A percentile compares a stretch with the other conserved stretches of the same genome.
phyloP scores from a whole-genome alignment of 2,888 invertebrate species.

The Coelogynopora nodosa region DNA sequence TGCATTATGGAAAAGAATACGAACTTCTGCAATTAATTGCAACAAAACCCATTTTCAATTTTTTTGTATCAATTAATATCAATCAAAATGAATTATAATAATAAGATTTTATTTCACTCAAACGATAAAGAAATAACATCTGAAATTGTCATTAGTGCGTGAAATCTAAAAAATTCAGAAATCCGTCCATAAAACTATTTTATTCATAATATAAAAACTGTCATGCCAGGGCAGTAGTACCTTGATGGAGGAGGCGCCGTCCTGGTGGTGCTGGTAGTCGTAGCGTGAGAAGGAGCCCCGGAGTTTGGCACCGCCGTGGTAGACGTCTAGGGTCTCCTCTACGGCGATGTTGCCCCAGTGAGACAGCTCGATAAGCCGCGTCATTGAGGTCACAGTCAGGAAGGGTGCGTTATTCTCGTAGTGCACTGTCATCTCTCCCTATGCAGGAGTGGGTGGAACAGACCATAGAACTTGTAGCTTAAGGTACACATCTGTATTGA shows the following conservation, averaged over 20 bases:
- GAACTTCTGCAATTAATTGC: too few relatives aligned
- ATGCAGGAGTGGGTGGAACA: conserved; percentile 43
- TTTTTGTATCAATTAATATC: too few relatives aligned
- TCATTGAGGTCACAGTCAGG: conserved; percentile 80
- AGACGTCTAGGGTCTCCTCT: conserved; percentile 84
- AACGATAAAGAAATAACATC: too few relatives aligned
- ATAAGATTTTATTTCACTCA: too few relatives aligned
- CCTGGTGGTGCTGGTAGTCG: conserved; percentile 88
- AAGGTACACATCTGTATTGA: background rate
- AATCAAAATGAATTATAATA: too few relatives aligned
- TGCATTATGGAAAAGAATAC: too few relatives aligned
- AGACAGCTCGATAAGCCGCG: conserved; percentile 85
- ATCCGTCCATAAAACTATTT: too few relatives aligned
- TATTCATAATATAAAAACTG: too few relatives aligned
- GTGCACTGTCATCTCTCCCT: conserved; percentile 74
- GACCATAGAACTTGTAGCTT: conserved; percentile 24
- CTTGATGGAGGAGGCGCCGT: conserved; percentile 81
- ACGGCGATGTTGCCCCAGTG: conserved; percentile 99
- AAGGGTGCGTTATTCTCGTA: conserved; percentile 95
- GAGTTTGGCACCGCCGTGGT: conserved; percentile 84
- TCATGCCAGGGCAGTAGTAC: too few relatives aligned
- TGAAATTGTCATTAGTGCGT: too few relatives aligned
- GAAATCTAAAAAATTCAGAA: too few relatives aligned
- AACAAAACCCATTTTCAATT: too few relatives aligned
- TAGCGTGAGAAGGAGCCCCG: conserved; percentile 93